Base-by-base conservation (phyloP, 2,797 vertebrate genomes). In the Esox lucius region DNA sequence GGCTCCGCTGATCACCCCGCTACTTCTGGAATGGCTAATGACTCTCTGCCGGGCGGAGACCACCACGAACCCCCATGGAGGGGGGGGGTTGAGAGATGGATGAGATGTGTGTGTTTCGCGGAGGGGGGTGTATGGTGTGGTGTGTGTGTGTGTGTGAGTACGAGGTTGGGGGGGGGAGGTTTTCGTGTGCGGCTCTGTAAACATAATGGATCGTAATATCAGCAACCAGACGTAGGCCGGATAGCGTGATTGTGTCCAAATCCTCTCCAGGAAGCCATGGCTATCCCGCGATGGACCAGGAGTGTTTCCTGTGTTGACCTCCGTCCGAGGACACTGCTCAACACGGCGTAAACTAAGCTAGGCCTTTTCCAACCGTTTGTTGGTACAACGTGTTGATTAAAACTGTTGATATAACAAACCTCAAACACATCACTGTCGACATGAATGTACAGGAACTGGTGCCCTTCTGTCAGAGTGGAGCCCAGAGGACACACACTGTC, bases 21-120 rank as follows among this genome's bases (percentile, higher is more conserved):
- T 24, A 59, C 84, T 87, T 89, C 90, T 88, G 88, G 91, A 91
- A 92, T 91, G 86, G 89, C 85, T 90, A 91, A 92, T 93, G 88
- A 91, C 88, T 91, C 87, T 61, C 53, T 3, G 31, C 53, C 5
- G 8, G 70, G 13, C 19, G 39, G 28, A 61, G 28, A 61, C 51
- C 68, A 16, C 24, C 46, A 26, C 46, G 46, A 19, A 53, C 51
- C 61, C 12, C 61, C 26, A 16, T 59, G 48, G 46, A 15, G 16
- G 69, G 51, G 5, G 13, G 46, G 24, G 46, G 15, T 35, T 28
- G 64, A 51, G 80, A 69, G 81, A 78, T 78, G 78, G 16, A 49
- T 48, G 68, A 70, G 80, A 78, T 77, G 75, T 72, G 72, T 53
- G 76, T 78, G 80, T 75, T 16, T 24, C 0, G 24, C 26, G 48